Conservation (phyloP, 2,888 invertebrate species). For the Acleris cristana region DNA sequence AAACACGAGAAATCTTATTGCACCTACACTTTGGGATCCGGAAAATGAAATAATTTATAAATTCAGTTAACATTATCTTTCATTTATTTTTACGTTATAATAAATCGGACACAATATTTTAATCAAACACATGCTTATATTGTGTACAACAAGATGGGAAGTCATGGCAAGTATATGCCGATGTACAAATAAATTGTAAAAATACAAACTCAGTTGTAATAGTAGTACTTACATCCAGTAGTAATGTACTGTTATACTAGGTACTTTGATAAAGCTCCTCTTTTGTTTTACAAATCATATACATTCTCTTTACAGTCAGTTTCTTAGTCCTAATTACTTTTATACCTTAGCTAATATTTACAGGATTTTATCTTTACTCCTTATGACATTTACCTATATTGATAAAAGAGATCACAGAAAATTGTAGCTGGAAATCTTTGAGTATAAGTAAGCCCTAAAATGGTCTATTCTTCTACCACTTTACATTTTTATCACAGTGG, state of each 20-base stretch:
- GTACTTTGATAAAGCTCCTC: constrained; percentile 83
- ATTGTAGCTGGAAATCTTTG: constrained; percentile 84
- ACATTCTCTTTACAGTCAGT: constrained; percentile 80
- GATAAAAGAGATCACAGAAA: constrained; percentile 85
- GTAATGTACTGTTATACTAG: constrained; percentile 75
- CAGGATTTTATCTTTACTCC: constrained; percentile 69
- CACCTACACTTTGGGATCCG: background rate
- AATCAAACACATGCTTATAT: constrained; percentile 65
- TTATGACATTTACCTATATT: constrained; percentile 79
- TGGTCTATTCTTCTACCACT: constrained; percentile 78
- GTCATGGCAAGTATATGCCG: constrained; percentile 62
- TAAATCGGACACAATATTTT: constrained; percentile 76
- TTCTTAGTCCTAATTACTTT: constrained; percentile 61
- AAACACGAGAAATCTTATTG: no score
- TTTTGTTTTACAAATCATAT: constrained; percentile 82
- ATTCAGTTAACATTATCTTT: constrained; percentile 65
- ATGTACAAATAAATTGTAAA: constrained; percentile 78
- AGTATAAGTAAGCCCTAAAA: constrained; percentile 78
- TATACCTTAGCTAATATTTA: constrained; percentile 70
- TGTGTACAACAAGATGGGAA: constrained; percentile 74
- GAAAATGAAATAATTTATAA: constrained; percentile 43
- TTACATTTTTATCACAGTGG: constrained; percentile 79
- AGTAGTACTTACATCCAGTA: constrained; percentile 43
- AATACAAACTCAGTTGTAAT: constrained; percentile 80
- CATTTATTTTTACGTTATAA: constrained; percentile 78